These are phyloP conservation scores for Amphipyra berbera DNA, from an alignment of 2,888 invertebrate species.

Conservation along the genomic window DNA sequence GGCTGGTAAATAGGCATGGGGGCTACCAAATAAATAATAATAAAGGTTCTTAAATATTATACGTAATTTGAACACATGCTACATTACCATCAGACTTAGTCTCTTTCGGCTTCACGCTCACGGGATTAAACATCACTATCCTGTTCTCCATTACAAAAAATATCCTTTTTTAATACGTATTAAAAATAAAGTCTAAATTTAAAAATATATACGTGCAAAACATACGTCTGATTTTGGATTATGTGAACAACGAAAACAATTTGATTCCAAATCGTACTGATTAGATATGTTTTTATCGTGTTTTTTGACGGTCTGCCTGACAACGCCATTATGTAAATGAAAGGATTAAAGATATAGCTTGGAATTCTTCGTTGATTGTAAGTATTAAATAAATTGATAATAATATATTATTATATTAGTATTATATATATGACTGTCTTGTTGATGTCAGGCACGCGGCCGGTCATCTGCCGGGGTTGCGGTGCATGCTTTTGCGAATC, in stretches of 20 bases:
- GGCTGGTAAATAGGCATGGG: too few species aligned
- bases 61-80: not conserved
- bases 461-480: too few species aligned
- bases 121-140: conserved; percentile 69
- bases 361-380: conserved; percentile 17
- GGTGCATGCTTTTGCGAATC: too few species aligned
- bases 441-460: too few species aligned
- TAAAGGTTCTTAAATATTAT: too few species aligned
- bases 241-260: conserved; percentile 68
- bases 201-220: conserved; percentile 52
- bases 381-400: not conserved
- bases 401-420: too few species aligned
- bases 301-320: conserved; percentile 58
- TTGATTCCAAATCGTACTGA: conserved; percentile 71
- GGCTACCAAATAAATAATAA: too few species aligned
- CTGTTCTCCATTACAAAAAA: conserved; percentile 70
- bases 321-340: conserved; percentile 58
- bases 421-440: too few species aligned
- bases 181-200: conserved; percentile 18
- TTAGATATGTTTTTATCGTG: conserved; percentile 79
- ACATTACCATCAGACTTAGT: conserved; percentile 78
- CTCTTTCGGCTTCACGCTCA: conserved; percentile 66
- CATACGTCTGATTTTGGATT: conserved; percentile 66
- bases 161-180: not conserved
- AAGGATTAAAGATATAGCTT: conserved; percentile 44